Evolutionary conservation across 2,888 invertebrate species (phyloP), one percentile per base, ranked within the genome.

Genomic region (Ptilodon capucinus): DNA sequence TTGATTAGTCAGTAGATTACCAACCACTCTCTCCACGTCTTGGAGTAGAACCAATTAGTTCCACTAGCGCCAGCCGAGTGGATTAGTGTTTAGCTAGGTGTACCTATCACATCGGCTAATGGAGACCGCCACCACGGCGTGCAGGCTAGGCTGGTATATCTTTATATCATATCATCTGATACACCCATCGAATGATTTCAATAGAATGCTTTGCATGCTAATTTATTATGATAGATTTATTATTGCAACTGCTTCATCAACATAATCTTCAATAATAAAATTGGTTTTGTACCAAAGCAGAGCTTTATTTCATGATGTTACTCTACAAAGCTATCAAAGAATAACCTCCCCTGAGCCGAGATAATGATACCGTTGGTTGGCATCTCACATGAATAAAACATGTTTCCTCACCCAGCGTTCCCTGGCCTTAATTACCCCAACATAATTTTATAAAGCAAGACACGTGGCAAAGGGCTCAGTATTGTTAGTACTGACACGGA

Each of bases 401-500:
- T 35, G 16, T 5, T 9, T 17, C 35, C 11, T 35, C 13, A 8
- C 2, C 32, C 32, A 13, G 2, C 25, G 9, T 13, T 3, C 30
- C 30, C 30, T 13, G 4, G 16, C 34, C 7, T 4, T 63, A 69
- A 66, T 66, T 60, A 67, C 50, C 51, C 42, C 44, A 23, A 14
- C 42, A 17, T 67, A 67, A 69, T 66, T 53, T 44, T 55, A 57
- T 50, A 51, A 46, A 44, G 34, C 19, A 28, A 11, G 34, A 30
- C 36, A 35, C 35, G 38, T 18, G n/a, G 30, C 25, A 44, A 14
- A 13, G 25, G 23, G 11, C 21, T 35, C 32, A 7, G 32, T 32
- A 5, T 14, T 14, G 14, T 32, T 5, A 32, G 14, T 13, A 14
- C 8, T 13, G 32, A 32, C 28, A 28, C n/a, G 11, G 28, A 28